Evolutionary conservation across 2,888 invertebrate species (phyloP).

Genomic region (Cheilosia soror): DNA sequence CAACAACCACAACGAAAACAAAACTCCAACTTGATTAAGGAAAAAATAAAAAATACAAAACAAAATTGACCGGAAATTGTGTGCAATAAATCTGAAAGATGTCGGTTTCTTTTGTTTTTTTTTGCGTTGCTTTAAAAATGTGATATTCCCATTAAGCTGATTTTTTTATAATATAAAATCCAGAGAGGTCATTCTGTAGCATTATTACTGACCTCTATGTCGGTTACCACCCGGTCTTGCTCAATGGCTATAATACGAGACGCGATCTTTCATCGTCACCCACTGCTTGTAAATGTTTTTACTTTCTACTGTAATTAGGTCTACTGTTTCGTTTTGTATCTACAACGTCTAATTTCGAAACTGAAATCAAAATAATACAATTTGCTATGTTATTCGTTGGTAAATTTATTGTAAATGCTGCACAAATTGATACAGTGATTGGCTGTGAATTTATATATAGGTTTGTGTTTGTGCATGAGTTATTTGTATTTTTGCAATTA

Average conservation of each 20-base stretch:
- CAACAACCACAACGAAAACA: not conserved
- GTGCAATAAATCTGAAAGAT: constrained; percentile 52
- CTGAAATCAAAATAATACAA: constrained; percentile 15
- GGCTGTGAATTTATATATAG: not conserved
- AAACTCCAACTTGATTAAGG: constrained; percentile 8
- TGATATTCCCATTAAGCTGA: constrained; percentile 14
- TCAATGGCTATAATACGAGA: constrained; percentile 36
- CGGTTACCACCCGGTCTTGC: constrained; percentile 26
- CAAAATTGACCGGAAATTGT: constrained; percentile 23
- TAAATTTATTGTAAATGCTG: constrained; percentile 20
- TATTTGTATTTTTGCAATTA: constrained; percentile 9
- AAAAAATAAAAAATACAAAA: constrained; percentile 17
- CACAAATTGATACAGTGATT: not conserved
- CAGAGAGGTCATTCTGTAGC: constrained; percentile 53
- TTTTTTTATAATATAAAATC: not conserved
- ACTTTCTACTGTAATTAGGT: not conserved
- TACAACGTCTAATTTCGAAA: constrained; percentile 7
- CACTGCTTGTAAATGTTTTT: not conserved
- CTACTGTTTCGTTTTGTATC: constrained; percentile 24
- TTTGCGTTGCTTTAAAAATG: not conserved
- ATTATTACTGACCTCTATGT: constrained; percentile 29
- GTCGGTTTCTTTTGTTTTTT: constrained; percentile 14
- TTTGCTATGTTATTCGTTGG: constrained; percentile 13
- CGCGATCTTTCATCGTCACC: constrained; percentile 44
- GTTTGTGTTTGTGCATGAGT: constrained; percentile 15